Evolutionary conservation across 2,888 invertebrate species (phyloP).

Genomic region (Scaptomyza caliginosa): DNA sequence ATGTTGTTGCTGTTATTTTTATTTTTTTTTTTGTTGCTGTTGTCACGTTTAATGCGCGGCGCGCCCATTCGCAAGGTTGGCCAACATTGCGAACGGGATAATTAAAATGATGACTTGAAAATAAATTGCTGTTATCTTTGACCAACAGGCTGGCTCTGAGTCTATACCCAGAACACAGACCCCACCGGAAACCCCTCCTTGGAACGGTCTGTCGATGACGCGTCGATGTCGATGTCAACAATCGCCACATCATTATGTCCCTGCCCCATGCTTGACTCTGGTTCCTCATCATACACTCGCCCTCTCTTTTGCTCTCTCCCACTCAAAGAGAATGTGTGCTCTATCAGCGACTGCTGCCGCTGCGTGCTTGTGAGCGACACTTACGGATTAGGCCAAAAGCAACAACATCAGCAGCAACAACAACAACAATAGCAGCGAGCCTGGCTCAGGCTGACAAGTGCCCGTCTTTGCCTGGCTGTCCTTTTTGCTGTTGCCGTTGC

Average conservation of each 20-base stretch:
- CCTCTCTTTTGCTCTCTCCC: not conserved
- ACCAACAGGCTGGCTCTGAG: constrained; percentile 76
- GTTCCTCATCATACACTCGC: constrained; percentile 16
- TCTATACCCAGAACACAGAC: not conserved
- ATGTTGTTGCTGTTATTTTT: constrained; percentile 10
- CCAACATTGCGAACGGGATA: constrained; percentile 78
- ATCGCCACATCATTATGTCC: constrained; percentile 64
- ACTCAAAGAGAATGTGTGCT: constrained; percentile 56
- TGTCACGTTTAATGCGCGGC: constrained; percentile 73
- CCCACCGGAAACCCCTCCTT: not conserved
- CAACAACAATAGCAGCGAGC: constrained; percentile 19
- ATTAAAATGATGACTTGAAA: constrained; percentile 83
- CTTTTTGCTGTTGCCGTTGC: constrained; percentile 50
- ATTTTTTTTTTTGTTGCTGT: constrained; percentile 38
- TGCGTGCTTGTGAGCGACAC: constrained; percentile 77
- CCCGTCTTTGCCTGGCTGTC: constrained; percentile 62
- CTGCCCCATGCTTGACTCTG: constrained; percentile 27
- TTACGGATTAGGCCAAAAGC: constrained; percentile 75
- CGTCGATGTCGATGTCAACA: constrained; percentile 66
- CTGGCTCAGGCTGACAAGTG: constrained; percentile 59
- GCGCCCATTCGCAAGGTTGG: constrained; percentile 68
- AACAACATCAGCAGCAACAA: constrained; percentile 37
- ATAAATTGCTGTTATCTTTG: constrained; percentile 83
- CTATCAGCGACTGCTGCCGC: constrained; percentile 69
- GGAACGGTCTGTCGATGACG: constrained; percentile 64